A percentile compares a stretch with the other conserved stretches of the same genome.
Conservation (phyloP, 2,797 vertebrate species). For the Phrynocephalus forsythii region DNA sequence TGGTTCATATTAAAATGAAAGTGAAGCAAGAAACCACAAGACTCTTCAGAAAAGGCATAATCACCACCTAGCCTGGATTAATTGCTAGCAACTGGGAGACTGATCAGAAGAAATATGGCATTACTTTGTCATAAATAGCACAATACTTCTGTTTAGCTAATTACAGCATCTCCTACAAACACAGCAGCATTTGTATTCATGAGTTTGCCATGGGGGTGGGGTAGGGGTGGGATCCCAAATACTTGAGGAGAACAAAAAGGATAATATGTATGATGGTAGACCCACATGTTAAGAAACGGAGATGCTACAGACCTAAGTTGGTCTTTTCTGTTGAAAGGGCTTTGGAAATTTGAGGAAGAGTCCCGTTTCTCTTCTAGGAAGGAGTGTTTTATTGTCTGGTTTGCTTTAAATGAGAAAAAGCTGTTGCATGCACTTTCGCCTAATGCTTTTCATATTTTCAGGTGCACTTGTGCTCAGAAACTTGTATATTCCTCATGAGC, state of each 20-base stretch:
- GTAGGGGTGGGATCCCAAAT: background rate
- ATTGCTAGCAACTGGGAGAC: constrained; percentile 18
- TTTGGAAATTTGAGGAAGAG: background rate
- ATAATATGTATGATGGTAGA: background rate
- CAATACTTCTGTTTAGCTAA: constrained; percentile 21
- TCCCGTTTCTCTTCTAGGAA: background rate
- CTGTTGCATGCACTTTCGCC: background rate
- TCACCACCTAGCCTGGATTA: constrained; percentile 22
- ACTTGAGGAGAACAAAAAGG: constrained; percentile 4
- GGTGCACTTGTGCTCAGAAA: background rate
- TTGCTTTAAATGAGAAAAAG: background rate
- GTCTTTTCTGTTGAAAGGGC: background rate
- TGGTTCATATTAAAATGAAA: constrained; percentile 18
- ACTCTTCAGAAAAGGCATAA: constrained; percentile 11
- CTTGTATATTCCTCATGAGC: background rate
- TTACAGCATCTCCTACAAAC: constrained; percentile 9
- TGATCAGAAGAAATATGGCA: constrained; percentile 27
- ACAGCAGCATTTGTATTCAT: background rate
- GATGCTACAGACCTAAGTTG: background rate
- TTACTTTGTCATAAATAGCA: constrained; percentile 30
- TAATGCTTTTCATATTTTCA: background rate
- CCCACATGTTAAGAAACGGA: background rate
- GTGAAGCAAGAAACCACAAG: constrained; percentile 19
- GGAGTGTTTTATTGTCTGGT: background rate
- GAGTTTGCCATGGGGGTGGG: background rate